Conservation (phyloP, 2,797 vertebrate genomes). For the Pipistrellus kuhlii region DNA sequence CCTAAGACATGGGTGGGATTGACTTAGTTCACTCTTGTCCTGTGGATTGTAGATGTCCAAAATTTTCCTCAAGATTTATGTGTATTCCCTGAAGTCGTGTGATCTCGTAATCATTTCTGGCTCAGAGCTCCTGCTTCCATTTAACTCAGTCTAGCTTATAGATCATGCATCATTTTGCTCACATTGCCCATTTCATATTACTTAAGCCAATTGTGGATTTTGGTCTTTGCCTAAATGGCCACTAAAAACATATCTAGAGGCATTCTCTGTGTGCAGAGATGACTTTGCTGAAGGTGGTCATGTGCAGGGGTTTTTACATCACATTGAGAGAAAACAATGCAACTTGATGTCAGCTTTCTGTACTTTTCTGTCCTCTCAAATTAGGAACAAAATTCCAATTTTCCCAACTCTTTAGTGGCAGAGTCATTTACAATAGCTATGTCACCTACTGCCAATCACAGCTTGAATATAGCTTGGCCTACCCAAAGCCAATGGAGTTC, state of each 20-base stretch:
- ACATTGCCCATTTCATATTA: not conserved
- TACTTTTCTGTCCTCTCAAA: not conserved
- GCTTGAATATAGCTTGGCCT: not conserved
- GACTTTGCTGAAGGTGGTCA: not conserved
- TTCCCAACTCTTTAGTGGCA: not conserved
- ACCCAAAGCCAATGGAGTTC: not conserved
- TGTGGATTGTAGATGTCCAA: not conserved
- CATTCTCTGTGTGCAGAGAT: not conserved
- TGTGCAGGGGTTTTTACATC: not conserved
- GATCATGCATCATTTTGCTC: not conserved
- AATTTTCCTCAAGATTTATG: not conserved
- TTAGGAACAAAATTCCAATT: not conserved
- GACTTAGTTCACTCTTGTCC: not conserved
- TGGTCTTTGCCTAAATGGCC: not conserved
- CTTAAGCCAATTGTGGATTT: not conserved
- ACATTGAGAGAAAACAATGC: not conserved
- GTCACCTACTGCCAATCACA: not conserved
- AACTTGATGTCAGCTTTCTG: not conserved
- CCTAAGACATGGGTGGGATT: not conserved
- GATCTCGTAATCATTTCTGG: not conserved
- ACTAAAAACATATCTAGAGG: not conserved
- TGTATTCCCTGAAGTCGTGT: not conserved
- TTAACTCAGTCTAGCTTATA: not conserved
- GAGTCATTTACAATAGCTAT: not conserved
- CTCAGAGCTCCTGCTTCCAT: not conserved